Evolutionary conservation across 2,888 invertebrate species (phyloP), one percentile per base, ranked within the genome.

Genomic region (Pachycephus smyrnensis): DNA sequence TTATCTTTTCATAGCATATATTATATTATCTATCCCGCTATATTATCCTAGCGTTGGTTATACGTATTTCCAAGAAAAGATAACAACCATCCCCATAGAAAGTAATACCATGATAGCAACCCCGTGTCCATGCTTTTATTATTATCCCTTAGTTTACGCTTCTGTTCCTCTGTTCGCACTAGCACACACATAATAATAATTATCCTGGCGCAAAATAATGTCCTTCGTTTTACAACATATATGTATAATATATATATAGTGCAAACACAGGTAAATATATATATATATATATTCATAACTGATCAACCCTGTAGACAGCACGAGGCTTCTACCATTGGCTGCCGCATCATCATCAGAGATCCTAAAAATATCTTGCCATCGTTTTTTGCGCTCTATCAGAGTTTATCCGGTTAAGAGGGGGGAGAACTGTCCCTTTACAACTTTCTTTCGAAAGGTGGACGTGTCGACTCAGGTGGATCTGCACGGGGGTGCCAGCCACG

Each of bases 401-500:
- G 23, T 23, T 55, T 55, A 55, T 55, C 23, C 23, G 55, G 23
- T 55, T 55, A 23, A 55, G 23, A 23, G 55, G 55, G 55, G 9
- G 23, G 9, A 55, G 55, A 55, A 55, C 55, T 55, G 55, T 55
- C 55, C 55, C 55, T 15, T 55, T 9, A 15, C 55, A 55, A 55
- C 23, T 55, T 55, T 76, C 74, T 81, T 80, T 81, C 81, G 77
- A 75, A 83, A 92, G 91, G 91, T 91, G 84, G 92, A 92, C 85
- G 92, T 92, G 78, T 92, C 92, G 81, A 92, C 92, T 40, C 92
- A 92, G 82, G 92, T 90, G 75, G 92, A 92, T 82, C 88, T 91
- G 77, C 90, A 91, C 82, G 92, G 93, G 89, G 92, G 93, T 92
- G 88, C 92, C 91, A 92, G 93, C 92, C 88, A 94, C 92, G 90